Base-by-base conservation (phyloP, 1,140 invertebrate genomes). In the Drosophila repletoides region DNA sequence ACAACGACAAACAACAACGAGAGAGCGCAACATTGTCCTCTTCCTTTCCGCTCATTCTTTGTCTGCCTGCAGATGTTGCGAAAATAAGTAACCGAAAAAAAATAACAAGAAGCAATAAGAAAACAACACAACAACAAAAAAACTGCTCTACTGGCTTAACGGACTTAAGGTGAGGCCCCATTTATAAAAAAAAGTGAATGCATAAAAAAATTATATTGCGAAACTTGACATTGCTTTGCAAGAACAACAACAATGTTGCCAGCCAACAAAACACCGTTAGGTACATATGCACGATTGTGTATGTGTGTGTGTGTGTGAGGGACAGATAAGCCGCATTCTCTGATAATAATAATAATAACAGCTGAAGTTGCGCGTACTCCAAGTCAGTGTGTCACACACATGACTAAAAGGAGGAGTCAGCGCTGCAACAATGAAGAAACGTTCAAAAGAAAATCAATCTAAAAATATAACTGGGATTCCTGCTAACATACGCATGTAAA, bases 121-220 rank as follows among this genome's bases (percentile, higher is more conserved):
- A 14, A 52, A 73, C 34, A 38, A 48, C n/a, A 21, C 26, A 43
- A 19, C 9, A 34, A 40, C 40, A 56, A 24, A 46, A 45, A 45
- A 48, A 72, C 31, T 63, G 65, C 65, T 49, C 46, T 46, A 65
- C 38, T 72, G 69, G 69, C 65, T 69, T 63, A 38, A 51, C 65
- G 26, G 51, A 72, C 31, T 56, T 68, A 72, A 74, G 72, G 72
- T 74, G 24, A 71, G 68, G 12, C 49, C 34, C 15, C n/a, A 43
- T n/a, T 14, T 21, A 26, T 10, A 10, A 14, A 29, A 19, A 26
- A 46, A 28, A 46, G 46, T 34, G 5, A 48, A 58, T 31, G 33
- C 51, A 63, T 34, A 34, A n/a, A 46, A 48, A 61, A 64, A 41
- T 24, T 22, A 52, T 40, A 36, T 51, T 51, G 53, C 34, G 14